Evolutionary conservation across 2,113 vertebrate species (phyloP), one percentile per base, ranked within the genome.

Genomic region (Fulica atra): DNA sequence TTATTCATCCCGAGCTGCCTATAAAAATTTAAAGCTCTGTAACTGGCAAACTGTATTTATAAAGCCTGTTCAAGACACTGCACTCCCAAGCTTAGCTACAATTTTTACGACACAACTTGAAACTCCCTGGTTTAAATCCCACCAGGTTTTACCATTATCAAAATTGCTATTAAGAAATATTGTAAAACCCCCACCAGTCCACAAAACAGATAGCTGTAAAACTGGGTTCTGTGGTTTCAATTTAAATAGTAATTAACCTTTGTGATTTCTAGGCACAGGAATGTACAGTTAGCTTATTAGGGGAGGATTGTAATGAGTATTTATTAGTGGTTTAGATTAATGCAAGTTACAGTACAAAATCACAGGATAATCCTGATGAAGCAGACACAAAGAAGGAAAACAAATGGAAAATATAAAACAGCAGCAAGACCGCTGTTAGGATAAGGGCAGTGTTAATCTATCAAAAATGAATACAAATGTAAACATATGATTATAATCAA

Each of bases 11-110:
- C 65, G 63, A 73, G 28, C 79, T 86, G n/a, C 54, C 64, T 51
- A 77, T 46, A 33, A 89, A 93, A 93, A 81, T 72, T 50, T 77
- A 86, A 91, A 95, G 42, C 29, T 87, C 86, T 93, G 59, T 77
- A 94, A 82, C 28, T 51, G 54, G 14, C 25, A 92, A 74, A 15
- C 10, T 84, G 20, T 56, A 90, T 95, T 95, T 93, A 38, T 91
- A 87, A 96, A 95, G 71, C 63, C 10, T 76, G 29, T 57, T 66
- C 15, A 63, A n/a, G 66, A n/a, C 19, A 63, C 36, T 31, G 29
- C 53, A 48, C 31, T 92, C 53, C 69, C 40, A 65, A 90, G 48
- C 25, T 56, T 66, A 48, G 50, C 36, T 72, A 28, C 40, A 35
- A 63, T 86, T 74, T 86, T 78, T 42, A 90, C 72, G 73, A 54